These are phyloP conservation scores for Sinohyriopsis cumingii DNA, from an alignment of 2,888 invertebrate species.

Conservation along the genomic window DNA sequence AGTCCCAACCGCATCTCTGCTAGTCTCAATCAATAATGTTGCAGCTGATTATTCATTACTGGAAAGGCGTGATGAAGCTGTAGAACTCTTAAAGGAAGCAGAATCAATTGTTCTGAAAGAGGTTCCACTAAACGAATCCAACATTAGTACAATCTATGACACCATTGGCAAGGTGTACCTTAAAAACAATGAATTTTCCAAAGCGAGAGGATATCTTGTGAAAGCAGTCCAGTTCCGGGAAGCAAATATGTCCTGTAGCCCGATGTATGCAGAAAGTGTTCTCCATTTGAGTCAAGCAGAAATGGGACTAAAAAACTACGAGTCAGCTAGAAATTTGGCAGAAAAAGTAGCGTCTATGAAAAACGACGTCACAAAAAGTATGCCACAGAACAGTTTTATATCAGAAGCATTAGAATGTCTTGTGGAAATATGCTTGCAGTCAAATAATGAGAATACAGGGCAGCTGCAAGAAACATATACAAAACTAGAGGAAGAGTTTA, in stretches of 20 bases:
- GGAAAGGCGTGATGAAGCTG: slow-evolving; percentile 22
- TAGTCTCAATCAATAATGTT: slow-evolving; percentile 41
- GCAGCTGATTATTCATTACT: slow-evolving; percentile 20
- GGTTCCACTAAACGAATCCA: slow-evolving; percentile 7
- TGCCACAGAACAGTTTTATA: no score
- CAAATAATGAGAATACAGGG: no score
- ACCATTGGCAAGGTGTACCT: slow-evolving; percentile 25
- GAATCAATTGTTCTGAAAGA: slow-evolving; percentile 15
- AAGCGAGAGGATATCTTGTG: slow-evolving; percentile 18
- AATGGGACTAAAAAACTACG: not conserved
- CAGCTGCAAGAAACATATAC: no score
- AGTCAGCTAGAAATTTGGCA: no score
- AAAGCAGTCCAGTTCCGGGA: slow-evolving; percentile 20
- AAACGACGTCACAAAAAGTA: no score
- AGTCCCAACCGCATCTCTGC: slow-evolving; percentile 30
- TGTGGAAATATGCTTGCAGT: no score
- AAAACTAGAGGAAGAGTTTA: no score
- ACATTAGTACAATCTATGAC: slow-evolving; percentile 17
- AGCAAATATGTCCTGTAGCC: slow-evolving; percentile 6
- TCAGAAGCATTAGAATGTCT: no score
- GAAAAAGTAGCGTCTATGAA: no score
- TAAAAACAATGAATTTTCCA: slow-evolving; percentile 8
- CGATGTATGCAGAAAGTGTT: slow-evolving; percentile 18
- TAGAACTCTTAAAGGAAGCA: slow-evolving; percentile 26
- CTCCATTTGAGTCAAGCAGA: slow-evolving; percentile 5